Percentiles rank a stretch among this genome's conserved stretches.
These are phyloP conservation scores for Morone chrysops DNA, from an alignment of 2,113 vertebrate genomes.

Conservation along the genomic window DNA sequence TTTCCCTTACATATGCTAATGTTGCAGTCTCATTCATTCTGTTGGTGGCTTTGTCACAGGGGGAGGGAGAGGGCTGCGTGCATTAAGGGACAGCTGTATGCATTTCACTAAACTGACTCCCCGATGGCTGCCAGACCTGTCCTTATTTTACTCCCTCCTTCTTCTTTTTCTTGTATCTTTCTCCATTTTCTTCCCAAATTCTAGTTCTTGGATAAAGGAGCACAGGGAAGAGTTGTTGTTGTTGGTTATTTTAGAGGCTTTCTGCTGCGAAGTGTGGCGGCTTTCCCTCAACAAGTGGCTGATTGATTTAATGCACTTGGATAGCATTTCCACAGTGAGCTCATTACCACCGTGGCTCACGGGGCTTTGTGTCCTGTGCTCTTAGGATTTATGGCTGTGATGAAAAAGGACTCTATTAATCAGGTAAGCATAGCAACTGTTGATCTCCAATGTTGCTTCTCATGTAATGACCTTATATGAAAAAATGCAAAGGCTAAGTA, in stretches of 20 bases:
- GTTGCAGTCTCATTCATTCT: slow-evolving; percentile 76
- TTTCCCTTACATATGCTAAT: slow-evolving; percentile 86
- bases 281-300: slow-evolving; percentile 79
- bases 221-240: slow-evolving; percentile 31
- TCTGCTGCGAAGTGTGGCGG: slow-evolving; percentile 36
- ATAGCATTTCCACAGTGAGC: slow-evolving; percentile 60
- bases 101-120: slow-evolving; percentile 76
- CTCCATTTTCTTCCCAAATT: slow-evolving; percentile 23
- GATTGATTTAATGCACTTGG: slow-evolving; percentile 78
- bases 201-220: slow-evolving; percentile 27
- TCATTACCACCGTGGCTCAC: slow-evolving; percentile 65
- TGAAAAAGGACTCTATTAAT: slow-evolving; percentile 62
- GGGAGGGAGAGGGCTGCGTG: slow-evolving; percentile 60
- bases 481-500: slow-evolving; percentile 27
- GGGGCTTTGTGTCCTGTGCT: slow-evolving; percentile 53
- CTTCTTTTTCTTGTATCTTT: slow-evolving; percentile 25
- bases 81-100: slow-evolving; percentile 81
- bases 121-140: slow-evolving; percentile 61
- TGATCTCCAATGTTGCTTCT: slow-evolving; percentile 34
- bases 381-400: slow-evolving; percentile 69
- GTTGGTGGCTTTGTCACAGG: slow-evolving; percentile 79
- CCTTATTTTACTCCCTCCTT: slow-evolving; percentile 37
- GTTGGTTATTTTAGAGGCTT: slow-evolving; percentile 43
- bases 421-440: slow-evolving; percentile 64
- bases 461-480: neutral